Evolutionary conservation across 2,888 invertebrate species (phyloP), one percentile per base, ranked within the genome.

Genomic region (Meliscaeva auricollis): DNA sequence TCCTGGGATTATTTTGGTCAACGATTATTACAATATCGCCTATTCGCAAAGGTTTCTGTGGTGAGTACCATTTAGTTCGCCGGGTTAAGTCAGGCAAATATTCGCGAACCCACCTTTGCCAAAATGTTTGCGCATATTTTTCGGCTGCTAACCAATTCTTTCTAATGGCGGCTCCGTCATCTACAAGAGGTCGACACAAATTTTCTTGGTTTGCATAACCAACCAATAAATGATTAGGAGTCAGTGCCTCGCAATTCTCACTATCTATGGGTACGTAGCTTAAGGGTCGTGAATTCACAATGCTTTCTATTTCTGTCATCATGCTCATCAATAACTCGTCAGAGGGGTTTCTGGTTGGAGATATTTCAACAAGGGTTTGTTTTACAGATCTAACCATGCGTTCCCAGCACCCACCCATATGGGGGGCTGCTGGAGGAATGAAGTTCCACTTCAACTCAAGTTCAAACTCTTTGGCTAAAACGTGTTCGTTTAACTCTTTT

Each of bases 31-130:
- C 38, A 6, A 87, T 35, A 32, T 87, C 87, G 0, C 77, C 87
- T 20, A 52, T n/a, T 35, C 74, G 35, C 13, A 78, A 13, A 26
- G 69, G 48, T 13, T 26, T 46, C 11, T 11, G 35, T 15, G 68
- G 68, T 3, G 13, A n/a, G 15, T 50, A 52, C 88, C 88, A 88
- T 62, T 84, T 75, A 7, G 81, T 70, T 11, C 87, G 58, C 2
- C 70, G 64, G 1, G 74, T 30, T 4, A 88, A 52, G 1, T 79
- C 85, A 4, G 88, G 88, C 1, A 88, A 48, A 58, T 88, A 88
- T 48, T 88, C 88, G 8, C 60, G 62, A 0, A 87, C 7, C 88
- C 88, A 89, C 4, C 87, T 44, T 11, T 26, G 66, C 88, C 88
- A 88, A 50, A 88, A 88, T 1, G 26, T n/a, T 35, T 76, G 6